These are phyloP conservation scores for Delphinapterus leucas DNA, from an alignment of 2,113 vertebrate genomes.

Conservation along the genomic window DNA sequence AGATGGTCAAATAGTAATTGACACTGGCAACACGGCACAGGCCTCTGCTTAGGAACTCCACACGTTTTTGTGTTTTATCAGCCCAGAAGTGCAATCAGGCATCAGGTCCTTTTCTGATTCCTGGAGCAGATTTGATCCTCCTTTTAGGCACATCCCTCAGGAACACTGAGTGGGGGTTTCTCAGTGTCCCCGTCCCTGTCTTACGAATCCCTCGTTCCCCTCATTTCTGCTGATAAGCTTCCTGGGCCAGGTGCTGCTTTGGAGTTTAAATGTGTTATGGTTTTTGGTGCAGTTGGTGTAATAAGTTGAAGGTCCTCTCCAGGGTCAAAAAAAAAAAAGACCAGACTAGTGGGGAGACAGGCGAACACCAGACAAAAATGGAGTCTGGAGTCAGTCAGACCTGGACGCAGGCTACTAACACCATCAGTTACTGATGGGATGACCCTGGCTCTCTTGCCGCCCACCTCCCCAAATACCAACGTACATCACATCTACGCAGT, in stretches of 20 bases:
- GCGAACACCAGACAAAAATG: neutral
- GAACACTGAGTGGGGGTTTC: neutral
- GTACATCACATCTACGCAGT: neutral
- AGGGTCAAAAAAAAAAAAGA: neutral
- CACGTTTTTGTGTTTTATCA: neutral
- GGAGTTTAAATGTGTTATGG: conserved; percentile 41
- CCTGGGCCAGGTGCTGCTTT: neutral
- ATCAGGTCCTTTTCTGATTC: neutral
- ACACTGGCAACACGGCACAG: too few species aligned
- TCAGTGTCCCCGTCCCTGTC: neutral
- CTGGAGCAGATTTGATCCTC: neutral
- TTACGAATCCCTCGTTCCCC: neutral
- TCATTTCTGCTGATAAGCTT: neutral
- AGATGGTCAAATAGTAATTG: neutral
- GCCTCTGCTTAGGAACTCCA: neutral
- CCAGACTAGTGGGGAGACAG: neutral
- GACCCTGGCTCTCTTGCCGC: neutral
- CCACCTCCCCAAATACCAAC: neutral
- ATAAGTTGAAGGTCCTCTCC: conserved; percentile 44
- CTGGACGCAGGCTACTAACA: neutral
- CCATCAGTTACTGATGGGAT: neutral
- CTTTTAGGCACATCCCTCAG: neutral
- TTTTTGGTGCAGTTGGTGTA: conserved; percentile 52
- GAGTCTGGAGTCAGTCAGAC: neutral
- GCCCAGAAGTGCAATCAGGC: neutral